phyloP scores from a whole-genome alignment of 1,140 invertebrate species.

The Armadillidium nasatum region DNA sequence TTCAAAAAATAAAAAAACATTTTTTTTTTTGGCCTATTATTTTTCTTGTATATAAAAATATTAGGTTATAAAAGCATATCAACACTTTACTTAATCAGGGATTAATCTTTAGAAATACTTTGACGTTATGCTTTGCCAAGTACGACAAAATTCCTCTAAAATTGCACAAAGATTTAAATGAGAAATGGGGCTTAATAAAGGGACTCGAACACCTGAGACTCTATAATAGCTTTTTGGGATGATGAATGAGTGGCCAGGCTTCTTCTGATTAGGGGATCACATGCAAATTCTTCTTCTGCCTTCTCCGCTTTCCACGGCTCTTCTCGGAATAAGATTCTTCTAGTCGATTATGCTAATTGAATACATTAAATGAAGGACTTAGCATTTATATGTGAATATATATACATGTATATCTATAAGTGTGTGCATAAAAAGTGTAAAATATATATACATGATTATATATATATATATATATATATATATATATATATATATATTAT shows the following conservation, averaged over 20 bases:
- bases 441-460: no score
- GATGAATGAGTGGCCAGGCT: not conserved
- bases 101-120: not conserved
- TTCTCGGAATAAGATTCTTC: not conserved
- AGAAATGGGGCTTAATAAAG: slow-evolving; percentile 1
- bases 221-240: not conserved
- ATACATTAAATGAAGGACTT: not conserved
- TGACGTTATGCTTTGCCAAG: not conserved
- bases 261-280: not conserved
- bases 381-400: no score
- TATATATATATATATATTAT: no score
- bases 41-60: not conserved
- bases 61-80: not conserved
- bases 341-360: not conserved
- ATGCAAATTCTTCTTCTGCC: slow-evolving; percentile 3
- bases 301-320: not conserved
- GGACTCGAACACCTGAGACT: not conserved
- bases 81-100: not conserved
- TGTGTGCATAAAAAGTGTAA: no score
- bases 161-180: not conserved
- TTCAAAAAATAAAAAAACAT: no score
- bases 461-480: no score
- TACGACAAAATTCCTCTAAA: not conserved
- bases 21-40: no score
- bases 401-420: no score